phyloP scores from a whole-genome alignment of 2,113 vertebrate genomes.

The Egretta garzetta region DNA sequence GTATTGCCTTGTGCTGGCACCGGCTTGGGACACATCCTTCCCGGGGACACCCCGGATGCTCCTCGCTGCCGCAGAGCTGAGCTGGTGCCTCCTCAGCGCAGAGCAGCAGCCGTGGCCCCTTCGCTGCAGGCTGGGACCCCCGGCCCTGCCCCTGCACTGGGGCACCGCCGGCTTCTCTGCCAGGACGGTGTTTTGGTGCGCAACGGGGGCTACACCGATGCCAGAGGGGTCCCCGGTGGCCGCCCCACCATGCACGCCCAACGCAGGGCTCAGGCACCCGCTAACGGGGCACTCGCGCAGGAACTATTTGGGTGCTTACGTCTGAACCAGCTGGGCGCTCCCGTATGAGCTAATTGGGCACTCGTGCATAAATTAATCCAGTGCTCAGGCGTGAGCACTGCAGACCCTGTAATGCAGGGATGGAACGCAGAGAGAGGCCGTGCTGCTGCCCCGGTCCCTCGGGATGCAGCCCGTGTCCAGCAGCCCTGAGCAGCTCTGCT shows the following conservation, averaged over 20 bases:
- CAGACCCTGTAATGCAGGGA: not conserved
- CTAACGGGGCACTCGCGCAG: fast-evolving
- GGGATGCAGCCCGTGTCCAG: not conserved
- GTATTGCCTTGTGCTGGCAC: not conserved
- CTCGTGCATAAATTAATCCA: fast-evolving
- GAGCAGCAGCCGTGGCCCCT: not conserved
- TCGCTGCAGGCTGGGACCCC: not conserved
- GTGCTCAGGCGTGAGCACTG: not conserved
- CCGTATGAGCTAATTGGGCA: not conserved
- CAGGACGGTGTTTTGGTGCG: not conserved
- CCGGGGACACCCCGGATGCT: not conserved
- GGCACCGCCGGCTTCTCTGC: not conserved
- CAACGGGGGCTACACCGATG: not conserved
- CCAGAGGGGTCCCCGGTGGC: not conserved
- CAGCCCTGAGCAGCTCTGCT: not conserved
- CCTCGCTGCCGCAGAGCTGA: not conserved
- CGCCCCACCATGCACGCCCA: not conserved
- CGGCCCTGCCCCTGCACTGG: fast-evolving
- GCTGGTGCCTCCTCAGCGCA: not conserved
- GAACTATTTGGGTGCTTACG: not conserved
- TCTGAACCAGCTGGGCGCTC: not conserved
- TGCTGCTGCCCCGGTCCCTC: not conserved
- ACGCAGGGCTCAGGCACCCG: fast-evolving
- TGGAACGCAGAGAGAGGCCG: fast-evolving
- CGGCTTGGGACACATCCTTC: not conserved